Evolutionary conservation across 2,113 vertebrate genomes (phyloP).

Genomic region (Megalops atlanticus): DNA sequence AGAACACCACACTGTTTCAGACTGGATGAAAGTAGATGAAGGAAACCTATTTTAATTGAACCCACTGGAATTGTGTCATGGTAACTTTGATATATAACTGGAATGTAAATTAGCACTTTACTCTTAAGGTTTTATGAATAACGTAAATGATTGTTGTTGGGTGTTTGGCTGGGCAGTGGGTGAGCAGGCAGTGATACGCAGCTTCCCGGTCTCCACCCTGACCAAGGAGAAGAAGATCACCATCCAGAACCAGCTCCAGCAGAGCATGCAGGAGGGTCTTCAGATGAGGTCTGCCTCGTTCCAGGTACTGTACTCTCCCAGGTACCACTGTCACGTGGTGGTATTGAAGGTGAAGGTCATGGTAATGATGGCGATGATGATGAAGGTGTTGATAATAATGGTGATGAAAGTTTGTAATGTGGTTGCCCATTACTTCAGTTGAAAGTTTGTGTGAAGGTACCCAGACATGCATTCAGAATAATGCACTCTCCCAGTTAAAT

Average conservation of each 20-base stretch:
- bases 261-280: constrained; percentile 92
- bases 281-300: constrained; percentile 91
- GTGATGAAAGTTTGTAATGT: background rate
- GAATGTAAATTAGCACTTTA: no score
- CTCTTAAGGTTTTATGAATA: no score
- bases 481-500: no score
- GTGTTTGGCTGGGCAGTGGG: constrained; percentile 76
- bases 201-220: constrained; percentile 88
- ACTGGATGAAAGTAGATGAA: no score
- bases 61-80: no score
- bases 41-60: no score
- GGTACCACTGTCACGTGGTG: background rate
- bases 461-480: no score
- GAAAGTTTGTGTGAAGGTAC: background rate
- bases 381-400: background rate
- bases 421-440: background rate
- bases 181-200: constrained; percentile 89
- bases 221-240: constrained; percentile 97
- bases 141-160: background rate
- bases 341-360: background rate
- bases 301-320: constrained; percentile 73
- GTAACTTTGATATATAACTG: no score
- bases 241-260: constrained; percentile 92
- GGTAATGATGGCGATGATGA: no score
- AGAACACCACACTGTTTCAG: no score